phyloP scores from a whole-genome alignment of 1,140 invertebrate species.

The Euwallacea similis region DNA sequence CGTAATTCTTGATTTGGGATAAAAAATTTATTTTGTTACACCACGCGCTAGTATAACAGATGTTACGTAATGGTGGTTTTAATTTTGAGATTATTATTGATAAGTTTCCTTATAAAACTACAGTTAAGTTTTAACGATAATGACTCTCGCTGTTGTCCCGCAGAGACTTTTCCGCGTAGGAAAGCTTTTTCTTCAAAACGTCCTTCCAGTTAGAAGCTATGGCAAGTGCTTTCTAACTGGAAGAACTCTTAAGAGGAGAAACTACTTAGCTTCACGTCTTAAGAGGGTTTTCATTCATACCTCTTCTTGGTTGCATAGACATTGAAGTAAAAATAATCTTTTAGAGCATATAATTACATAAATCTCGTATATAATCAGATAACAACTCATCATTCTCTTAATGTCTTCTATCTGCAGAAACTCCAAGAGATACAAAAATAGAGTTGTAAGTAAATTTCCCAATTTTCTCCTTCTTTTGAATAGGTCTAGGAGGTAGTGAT shows the following conservation, averaged over 20 bases:
- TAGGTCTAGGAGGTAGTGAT: conserved; percentile 37
- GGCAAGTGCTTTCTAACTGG: conserved; percentile 17
- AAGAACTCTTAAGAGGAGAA: conserved; percentile 27
- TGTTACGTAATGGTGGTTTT: not conserved
- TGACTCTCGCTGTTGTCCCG: not conserved
- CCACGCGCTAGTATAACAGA: not conserved
- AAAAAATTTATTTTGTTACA: not conserved
- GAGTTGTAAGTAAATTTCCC: conserved; percentile 39
- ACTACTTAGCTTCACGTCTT: conserved; percentile 21
- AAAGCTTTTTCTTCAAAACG: conserved; percentile 26
- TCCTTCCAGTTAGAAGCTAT: conserved; percentile 30
- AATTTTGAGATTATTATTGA: not conserved
- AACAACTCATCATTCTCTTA: conserved; percentile 48
- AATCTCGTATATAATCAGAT: conserved; percentile 49
- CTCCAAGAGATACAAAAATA: conserved; percentile 45
- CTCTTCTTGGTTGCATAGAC: conserved; percentile 31
- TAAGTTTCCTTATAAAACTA: not conserved
- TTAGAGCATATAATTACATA: not conserved
- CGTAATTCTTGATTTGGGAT: not conserved
- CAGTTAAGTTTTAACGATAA: not conserved
- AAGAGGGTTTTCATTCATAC: conserved; percentile 30
- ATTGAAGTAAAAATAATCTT: not conserved
- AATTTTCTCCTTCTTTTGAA: conserved; percentile 35
- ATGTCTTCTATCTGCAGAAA: conserved; percentile 51
- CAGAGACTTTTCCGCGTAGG: conserved; percentile 19